Percentiles rank a stretch among this genome's conserved stretches.
These are phyloP conservation scores for Ligdia adustata DNA, from an alignment of 2,888 invertebrate species.

Conservation along the genomic window DNA sequence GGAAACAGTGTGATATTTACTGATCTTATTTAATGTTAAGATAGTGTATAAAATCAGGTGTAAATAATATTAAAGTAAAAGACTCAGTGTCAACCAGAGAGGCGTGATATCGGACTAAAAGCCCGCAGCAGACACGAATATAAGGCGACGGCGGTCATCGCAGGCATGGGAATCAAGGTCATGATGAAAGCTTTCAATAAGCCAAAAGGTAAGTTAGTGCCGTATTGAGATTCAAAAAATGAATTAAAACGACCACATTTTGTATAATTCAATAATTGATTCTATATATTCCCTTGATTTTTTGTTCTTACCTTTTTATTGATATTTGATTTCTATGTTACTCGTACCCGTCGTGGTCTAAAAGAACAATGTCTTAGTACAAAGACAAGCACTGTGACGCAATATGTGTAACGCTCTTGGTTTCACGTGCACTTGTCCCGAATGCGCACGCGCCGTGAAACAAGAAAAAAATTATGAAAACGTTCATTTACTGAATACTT, in stretches of 20 bases:
- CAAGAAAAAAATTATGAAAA: slow-evolving; percentile 74
- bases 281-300: too few relatives aligned
- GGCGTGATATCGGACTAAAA: slow-evolving; percentile 51
- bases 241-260: too few relatives aligned
- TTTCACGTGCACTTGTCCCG: slow-evolving; percentile 81
- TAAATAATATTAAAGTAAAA: slow-evolving; percentile 51
- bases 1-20: slow-evolving; percentile 76
- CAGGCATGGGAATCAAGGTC: slow-evolving; percentile 94
- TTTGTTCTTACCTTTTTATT: too few relatives aligned
- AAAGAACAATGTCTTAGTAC: too few relatives aligned
- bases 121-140: slow-evolving; percentile 58
- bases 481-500: slow-evolving; percentile 61
- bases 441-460: slow-evolving; percentile 76
- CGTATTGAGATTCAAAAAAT: too few relatives aligned
- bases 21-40: slow-evolving; percentile 67
- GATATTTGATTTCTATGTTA: too few relatives aligned
- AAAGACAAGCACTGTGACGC: slow-evolving; percentile 52
- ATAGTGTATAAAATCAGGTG: slow-evolving; percentile 45
- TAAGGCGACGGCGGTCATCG: slow-evolving; percentile 75
- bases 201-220: slow-evolving; percentile 91
- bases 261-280: too few relatives aligned
- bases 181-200: slow-evolving; percentile 94
- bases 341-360: too few relatives aligned
- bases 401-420: slow-evolving; percentile 66
- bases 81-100: slow-evolving; percentile 40